Conservation (phyloP, 2,113 vertebrate species). For the Brachionichthys hirsutus region DNA sequence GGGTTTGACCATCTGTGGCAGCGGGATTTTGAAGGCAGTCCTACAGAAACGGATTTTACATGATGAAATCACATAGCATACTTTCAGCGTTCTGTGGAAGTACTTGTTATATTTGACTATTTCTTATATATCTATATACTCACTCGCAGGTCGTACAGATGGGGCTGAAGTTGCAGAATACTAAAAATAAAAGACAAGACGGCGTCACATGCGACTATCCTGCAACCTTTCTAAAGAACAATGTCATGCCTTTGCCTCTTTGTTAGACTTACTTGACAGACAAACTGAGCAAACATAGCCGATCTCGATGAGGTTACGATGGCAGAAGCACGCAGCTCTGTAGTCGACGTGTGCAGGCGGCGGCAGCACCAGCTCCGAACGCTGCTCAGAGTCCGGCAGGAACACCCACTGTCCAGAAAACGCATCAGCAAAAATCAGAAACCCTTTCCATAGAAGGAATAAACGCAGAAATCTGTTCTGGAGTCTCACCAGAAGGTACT, state of each 20-base stretch:
- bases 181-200: conserved; percentile 66
- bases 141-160: conserved; percentile 99
- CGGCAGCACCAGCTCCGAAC: conserved; percentile 88
- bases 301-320: conserved; percentile 96
- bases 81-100: too few species aligned
- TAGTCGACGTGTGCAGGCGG: conserved; percentile 93
- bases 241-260: background rate
- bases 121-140: conserved; percentile 66
- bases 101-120: background rate
- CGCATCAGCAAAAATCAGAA: background rate
- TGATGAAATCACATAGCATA: background rate
- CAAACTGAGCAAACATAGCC: conserved; percentile 98
- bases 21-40: conserved; percentile 95
- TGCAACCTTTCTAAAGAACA: background rate
- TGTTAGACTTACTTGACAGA: conserved; percentile 86
- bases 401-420: conserved; percentile 88
- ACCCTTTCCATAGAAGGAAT: background rate
- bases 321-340: conserved; percentile 96
- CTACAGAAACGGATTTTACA: conserved; percentile 65
- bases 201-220: background rate
- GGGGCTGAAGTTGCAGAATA: conserved; percentile 98
- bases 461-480: background rate
- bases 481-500: conserved; percentile 90
- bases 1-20: conserved; percentile 92
- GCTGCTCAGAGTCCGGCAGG: conserved; percentile 91